Evolutionary conservation across 1,140 invertebrate genomes (phyloP).

Genomic region (Ridgeia piscesae): DNA sequence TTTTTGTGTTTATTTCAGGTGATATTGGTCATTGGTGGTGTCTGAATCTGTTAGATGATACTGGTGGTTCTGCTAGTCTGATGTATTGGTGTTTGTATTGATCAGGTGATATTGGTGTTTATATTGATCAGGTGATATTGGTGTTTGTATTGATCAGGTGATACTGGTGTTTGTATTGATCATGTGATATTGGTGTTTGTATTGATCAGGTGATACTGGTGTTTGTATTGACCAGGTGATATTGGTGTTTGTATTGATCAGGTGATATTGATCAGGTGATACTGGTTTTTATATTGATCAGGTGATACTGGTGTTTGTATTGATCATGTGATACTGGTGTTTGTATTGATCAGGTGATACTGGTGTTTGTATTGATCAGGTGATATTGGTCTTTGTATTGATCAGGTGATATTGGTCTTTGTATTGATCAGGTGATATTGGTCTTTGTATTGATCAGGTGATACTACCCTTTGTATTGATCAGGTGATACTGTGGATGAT

Average conservation of each 20-base stretch:
- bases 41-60: neutral
- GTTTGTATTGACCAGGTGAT: neutral
- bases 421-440: neutral
- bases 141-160: too few relatives aligned
- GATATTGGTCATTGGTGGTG: slow-evolving; percentile 7
- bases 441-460: neutral
- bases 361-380: too few relatives aligned
- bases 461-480: neutral
- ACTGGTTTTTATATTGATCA: neutral
- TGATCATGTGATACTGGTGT: neutral
- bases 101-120: neutral
- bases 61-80: neutral
- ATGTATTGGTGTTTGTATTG: neutral
- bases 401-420: neutral
- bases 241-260: too few relatives aligned
- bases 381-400: neutral
- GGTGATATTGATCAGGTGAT: neutral
- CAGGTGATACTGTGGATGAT: too few relatives aligned
- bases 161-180: neutral
- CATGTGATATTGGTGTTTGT: neutral
- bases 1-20: neutral
- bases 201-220: neutral
- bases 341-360: neutral
- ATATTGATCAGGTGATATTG: too few relatives aligned
- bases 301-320: slow-evolving; percentile 10